Conservation (phyloP, 2,797 vertebrate species). For the Kryptolebias ocellatus region DNA sequence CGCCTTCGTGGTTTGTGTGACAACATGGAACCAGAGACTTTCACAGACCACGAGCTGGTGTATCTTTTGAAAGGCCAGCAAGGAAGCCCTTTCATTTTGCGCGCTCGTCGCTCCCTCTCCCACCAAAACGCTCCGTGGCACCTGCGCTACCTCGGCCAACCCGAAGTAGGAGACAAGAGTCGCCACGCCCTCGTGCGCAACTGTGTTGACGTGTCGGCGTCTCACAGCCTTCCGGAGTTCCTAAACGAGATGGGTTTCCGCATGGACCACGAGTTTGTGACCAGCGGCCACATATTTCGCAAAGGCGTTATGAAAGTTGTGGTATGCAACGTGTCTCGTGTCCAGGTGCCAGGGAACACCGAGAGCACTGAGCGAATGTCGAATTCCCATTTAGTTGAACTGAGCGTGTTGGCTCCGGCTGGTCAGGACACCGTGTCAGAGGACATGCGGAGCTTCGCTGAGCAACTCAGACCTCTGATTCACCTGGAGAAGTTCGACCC, state of each 20-base stretch:
- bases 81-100: slow-evolving; percentile 94
- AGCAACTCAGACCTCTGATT: slow-evolving; percentile 95
- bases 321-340: slow-evolving; percentile 94
- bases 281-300: slow-evolving; percentile 93
- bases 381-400: slow-evolving; percentile 94
- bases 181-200: slow-evolving; percentile 92
- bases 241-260: slow-evolving; percentile 98
- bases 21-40: slow-evolving; percentile 96
- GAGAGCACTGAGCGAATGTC: slow-evolving; percentile 93
- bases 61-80: slow-evolving; percentile 97
- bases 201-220: slow-evolving; percentile 94
- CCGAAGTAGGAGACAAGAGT: slow-evolving; percentile 95
- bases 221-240: slow-evolving; percentile 93
- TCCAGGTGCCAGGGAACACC: slow-evolving; percentile 91
- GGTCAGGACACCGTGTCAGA: slow-evolving; percentile 94
- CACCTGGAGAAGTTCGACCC: slow-evolving; percentile 98
- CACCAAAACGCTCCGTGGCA: slow-evolving; percentile 91
- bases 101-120: slow-evolving; percentile 90
- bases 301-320: slow-evolving; percentile 94
- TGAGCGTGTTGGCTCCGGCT: slow-evolving; percentile 90
- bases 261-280: slow-evolving; percentile 97
- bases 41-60: slow-evolving; percentile 94
- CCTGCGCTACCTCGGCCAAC: slow-evolving; percentile 94
- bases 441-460: slow-evolving; percentile 96
- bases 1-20: slow-evolving; percentile 95